Evolutionary conservation across 2,888 invertebrate genomes (phyloP), one percentile per base, ranked within the genome.

Genomic region (Gymnosoma rotundatum): DNA sequence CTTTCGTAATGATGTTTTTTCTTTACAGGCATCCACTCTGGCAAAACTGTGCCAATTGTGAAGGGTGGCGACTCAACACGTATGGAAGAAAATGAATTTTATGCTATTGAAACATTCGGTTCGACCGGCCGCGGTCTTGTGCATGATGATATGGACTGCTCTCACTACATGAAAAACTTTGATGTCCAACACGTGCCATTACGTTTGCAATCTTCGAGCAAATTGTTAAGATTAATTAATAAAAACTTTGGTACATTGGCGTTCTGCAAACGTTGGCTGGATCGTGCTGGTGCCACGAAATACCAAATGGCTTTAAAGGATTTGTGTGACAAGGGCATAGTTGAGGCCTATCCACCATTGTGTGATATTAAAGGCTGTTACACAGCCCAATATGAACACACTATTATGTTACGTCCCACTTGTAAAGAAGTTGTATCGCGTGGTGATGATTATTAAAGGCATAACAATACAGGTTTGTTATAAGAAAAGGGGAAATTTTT

Each of bases 21-120:
- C 45, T 54, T 25, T 10, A 0, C 38, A 87, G 87, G 87, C 42
- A 87, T 87, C 69, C 87, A 87, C 56, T 73, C 99, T 70, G 99
- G 99, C 1, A 99, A 99, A 93, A 99, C 99, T 0, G 99, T 99
- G 66, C 99, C 99, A 0, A 99, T 99, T 88, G 99, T 99, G 0
- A 99, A 98, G 92, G 99, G 99, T 2, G 99, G 99, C 0, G 99
- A 99, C 92, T 97, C 97, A 0, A 98, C 97, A 0, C 95, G 97
- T 83, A 99, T 99, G 99, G 99, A 99, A 93, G 99, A 99, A 92
- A 98, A 98, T 91, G 99, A 99, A 93, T 98, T 99, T 92, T 99
- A 99, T 93, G 99, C 99, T 0, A 99, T 99, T 88, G 99, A 99
- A 93, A 99, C 99, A 0, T 99, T 99, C 91, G 99, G 99, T 56